Evolutionary conservation across 2,797 vertebrate species (phyloP).

Genomic region (Myripristis murdjan): DNA sequence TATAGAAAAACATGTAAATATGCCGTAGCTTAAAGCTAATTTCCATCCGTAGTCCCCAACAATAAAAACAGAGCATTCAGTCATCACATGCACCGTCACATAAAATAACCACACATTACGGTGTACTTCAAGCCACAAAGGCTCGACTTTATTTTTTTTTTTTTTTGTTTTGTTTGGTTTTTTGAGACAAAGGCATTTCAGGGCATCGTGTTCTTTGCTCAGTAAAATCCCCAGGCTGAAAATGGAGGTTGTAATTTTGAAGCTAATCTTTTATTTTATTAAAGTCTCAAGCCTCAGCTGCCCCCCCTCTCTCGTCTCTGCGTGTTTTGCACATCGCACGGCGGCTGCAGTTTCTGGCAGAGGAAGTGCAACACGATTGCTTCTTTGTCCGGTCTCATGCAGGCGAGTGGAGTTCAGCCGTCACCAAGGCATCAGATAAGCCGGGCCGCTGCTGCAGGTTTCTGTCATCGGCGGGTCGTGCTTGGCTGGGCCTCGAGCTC

Average conservation of each 20-base stretch:
- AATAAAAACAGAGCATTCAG: too few relatives aligned
- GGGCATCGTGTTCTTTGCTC: too few relatives aligned
- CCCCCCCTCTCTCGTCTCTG: constrained; percentile 5
- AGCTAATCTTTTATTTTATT: constrained; percentile 42
- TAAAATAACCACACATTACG: too few relatives aligned
- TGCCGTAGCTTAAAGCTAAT: too few relatives aligned
- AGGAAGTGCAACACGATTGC: constrained; percentile 7
- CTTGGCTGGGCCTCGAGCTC: constrained; percentile 57
- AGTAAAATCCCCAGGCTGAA: constrained; percentile 20
- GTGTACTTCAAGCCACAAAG: too few relatives aligned
- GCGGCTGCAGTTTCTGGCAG: background rate
- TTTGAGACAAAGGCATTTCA: too few relatives aligned
- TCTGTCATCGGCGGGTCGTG: constrained; percentile 68
- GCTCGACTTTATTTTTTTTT: too few relatives aligned
- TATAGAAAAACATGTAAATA: too few relatives aligned
- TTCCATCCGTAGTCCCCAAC: too few relatives aligned
- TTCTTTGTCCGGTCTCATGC: constrained; percentile 11
- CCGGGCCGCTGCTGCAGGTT: constrained; percentile 43
- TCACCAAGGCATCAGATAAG: constrained; percentile 65
- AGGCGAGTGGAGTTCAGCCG: background rate
- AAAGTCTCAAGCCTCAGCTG: background rate
- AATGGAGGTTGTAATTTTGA: background rate
- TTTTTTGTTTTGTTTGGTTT: too few relatives aligned
- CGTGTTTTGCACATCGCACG: background rate
- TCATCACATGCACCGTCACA: too few relatives aligned